Evolutionary conservation across 1,140 invertebrate genomes (phyloP).

Genomic region (Hirudo medicinalis): DNA sequence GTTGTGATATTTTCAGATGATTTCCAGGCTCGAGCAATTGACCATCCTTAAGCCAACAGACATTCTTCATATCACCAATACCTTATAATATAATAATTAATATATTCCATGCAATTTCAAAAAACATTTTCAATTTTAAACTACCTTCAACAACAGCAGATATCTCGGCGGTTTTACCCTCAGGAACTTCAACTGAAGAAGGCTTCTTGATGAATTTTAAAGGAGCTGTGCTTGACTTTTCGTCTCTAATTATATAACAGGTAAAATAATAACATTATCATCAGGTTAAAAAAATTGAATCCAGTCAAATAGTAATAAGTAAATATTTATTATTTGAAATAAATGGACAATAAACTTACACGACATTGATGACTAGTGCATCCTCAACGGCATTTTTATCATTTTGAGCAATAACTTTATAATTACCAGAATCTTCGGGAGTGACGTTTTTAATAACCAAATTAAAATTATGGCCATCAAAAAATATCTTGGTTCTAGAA

Average conservation of each 20-base stretch:
- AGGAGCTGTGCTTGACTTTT: not conserved
- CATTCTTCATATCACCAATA: not conserved
- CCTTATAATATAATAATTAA: not conserved
- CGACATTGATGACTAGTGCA: not conserved
- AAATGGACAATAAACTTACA: not conserved
- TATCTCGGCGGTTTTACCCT: not conserved
- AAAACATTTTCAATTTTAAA: not conserved
- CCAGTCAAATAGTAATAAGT: too few relatives aligned
- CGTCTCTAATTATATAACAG: not conserved
- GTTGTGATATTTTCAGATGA: not conserved
- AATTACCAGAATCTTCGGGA: not conserved
- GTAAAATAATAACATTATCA: too few relatives aligned
- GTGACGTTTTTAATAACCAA: conserved; percentile 6
- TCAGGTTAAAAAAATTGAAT: too few relatives aligned
- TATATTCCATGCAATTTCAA: not conserved
- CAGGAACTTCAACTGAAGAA: not conserved
- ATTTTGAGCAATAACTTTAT: conserved; percentile 1
- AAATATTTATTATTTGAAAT: too few relatives aligned
- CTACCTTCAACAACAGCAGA: not conserved
- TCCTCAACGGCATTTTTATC: not conserved
- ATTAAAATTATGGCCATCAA: conserved; percentile 5
- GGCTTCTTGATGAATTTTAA: not conserved
- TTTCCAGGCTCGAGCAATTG: not conserved
- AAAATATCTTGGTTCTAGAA: too few relatives aligned
- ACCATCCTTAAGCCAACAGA: not conserved